phyloP scores from a whole-genome alignment of 2,113 vertebrate species.

The Sturnus vulgaris region DNA sequence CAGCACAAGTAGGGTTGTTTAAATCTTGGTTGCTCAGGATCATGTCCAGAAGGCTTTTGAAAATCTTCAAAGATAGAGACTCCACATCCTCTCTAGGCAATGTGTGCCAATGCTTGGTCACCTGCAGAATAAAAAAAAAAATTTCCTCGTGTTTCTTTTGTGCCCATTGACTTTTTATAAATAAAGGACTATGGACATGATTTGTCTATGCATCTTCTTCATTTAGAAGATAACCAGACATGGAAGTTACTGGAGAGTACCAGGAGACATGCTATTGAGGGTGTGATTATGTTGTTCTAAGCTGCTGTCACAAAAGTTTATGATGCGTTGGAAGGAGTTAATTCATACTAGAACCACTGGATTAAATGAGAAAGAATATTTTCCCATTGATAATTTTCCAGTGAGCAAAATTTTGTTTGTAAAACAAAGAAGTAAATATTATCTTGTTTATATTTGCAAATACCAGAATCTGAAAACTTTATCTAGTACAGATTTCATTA shows the following conservation, averaged over 20 bases:
- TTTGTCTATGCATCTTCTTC: not conserved
- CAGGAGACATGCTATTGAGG: not conserved
- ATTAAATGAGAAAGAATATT: not conserved
- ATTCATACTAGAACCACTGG: not conserved
- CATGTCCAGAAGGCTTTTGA: not conserved
- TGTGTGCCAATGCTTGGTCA: not conserved
- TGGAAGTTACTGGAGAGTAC: not conserved
- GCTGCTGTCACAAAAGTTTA: not conserved
- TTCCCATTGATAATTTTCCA: not conserved
- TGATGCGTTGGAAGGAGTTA: not conserved
- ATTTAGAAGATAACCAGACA: not conserved
- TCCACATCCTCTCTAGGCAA: not conserved
- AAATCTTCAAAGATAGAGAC: not conserved
- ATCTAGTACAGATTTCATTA: not conserved
- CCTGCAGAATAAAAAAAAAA: rapidly evolving
- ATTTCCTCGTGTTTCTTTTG: not conserved
- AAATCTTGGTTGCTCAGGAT: not conserved
- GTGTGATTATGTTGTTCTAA: not conserved
- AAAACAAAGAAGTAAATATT: not conserved
- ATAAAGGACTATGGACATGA: not conserved
- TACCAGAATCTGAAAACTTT: not conserved
- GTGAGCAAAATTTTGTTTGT: not conserved
- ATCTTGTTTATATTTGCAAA: not conserved
- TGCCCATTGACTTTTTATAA: not conserved
- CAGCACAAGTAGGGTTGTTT: not conserved